Conservation (phyloP, 2,113 vertebrate genomes). For the Sturnira hondurensis region DNA sequence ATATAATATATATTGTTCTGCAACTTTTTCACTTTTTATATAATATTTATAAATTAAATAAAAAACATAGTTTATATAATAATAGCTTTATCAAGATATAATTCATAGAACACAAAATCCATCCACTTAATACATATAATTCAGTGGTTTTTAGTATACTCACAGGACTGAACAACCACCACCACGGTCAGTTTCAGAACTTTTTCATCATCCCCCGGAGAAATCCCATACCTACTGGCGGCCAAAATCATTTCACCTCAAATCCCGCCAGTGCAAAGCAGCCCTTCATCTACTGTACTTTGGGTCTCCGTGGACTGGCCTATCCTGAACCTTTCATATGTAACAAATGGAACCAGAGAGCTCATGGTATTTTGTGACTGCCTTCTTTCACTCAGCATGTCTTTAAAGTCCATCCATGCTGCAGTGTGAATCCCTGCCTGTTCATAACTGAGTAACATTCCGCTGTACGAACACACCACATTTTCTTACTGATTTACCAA, state of each 20-base stretch:
- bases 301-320: neutral
- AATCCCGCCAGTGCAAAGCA: neutral
- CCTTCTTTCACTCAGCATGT: neutral
- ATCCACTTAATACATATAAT: neutral
- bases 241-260: neutral
- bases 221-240: neutral
- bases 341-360: neutral
- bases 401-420: neutral
- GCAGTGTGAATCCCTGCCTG: neutral
- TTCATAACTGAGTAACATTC: neutral
- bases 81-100: neutral
- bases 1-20: neutral
- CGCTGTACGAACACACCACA: neutral
- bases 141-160: neutral
- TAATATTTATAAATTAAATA: no score
- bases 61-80: neutral
- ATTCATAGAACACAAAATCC: neutral
- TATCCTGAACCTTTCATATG: neutral
- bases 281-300: neutral
- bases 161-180: neutral
- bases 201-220: neutral
- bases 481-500: neutral
- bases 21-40: neutral
- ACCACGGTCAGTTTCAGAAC: neutral
- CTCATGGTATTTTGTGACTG: neutral